These are phyloP conservation scores for Hippocampus guttulatus DNA, from an alignment of 2,113 vertebrate genomes.

Conservation along the genomic window DNA sequence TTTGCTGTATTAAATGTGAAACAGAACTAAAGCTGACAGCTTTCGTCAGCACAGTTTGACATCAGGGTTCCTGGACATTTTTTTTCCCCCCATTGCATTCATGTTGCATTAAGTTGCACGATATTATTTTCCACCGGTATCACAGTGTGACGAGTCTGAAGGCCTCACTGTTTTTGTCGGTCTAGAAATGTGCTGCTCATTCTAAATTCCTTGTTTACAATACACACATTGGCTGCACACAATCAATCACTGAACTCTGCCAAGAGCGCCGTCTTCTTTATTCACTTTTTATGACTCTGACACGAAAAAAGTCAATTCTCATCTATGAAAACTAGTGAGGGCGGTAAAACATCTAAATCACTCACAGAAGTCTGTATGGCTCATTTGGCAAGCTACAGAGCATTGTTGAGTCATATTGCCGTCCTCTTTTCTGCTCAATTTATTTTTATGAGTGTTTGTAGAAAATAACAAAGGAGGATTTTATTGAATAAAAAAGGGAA, in stretches of 20 bases:
- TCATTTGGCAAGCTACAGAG: neutral
- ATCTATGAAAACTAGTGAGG: neutral
- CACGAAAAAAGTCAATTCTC: neutral
- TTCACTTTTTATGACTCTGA: conserved; percentile 15
- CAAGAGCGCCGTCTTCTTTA: conserved; percentile 1
- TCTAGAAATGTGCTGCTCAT: conserved; percentile 27
- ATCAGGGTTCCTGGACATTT: neutral
- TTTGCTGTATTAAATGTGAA: conserved; percentile 1
- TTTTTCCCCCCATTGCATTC: neutral
- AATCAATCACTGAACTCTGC: conserved; percentile 23
- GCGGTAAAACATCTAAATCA: neutral
- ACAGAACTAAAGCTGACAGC: neutral
- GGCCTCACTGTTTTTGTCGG: conserved; percentile 24
- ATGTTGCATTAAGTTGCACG: conserved; percentile 22
- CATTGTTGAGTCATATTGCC: neutral
- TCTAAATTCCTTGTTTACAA: conserved; percentile 45
- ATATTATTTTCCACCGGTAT: conserved; percentile 17
- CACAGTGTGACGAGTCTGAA: neutral
- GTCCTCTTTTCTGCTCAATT: neutral
- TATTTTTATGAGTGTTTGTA: neutral
- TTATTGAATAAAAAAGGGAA: neutral
- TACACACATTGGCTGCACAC: conserved; percentile 25
- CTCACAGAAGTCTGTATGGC: neutral
- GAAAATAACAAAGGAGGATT: neutral
- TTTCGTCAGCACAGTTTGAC: conserved; percentile 2